phyloP scores from a whole-genome alignment of 1,140 invertebrate genomes.

The Nixonia krombeini region DNA sequence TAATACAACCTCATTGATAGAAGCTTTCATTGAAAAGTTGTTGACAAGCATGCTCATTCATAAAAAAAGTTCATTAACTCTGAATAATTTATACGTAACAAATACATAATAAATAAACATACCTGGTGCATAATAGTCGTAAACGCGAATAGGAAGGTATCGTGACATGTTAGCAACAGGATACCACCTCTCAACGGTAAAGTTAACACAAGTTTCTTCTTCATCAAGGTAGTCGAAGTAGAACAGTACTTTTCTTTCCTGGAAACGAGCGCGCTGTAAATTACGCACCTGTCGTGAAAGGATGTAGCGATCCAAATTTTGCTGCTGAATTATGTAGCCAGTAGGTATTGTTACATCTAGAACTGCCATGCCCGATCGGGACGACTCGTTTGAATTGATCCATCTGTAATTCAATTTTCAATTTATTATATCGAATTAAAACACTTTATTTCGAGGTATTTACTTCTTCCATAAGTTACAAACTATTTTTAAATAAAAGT shows the following conservation, averaged over 20 bases:
- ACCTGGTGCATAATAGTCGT: slow-evolving; percentile 98
- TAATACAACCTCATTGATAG: too few relatives aligned
- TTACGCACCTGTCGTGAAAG: slow-evolving; percentile 80
- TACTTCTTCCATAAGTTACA: too few relatives aligned
- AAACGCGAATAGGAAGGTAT: slow-evolving; percentile 90
- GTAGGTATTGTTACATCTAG: slow-evolving; percentile 93
- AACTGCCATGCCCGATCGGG: slow-evolving; percentile 91
- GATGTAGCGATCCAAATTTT: slow-evolving; percentile 88
- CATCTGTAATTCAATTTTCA: slow-evolving; percentile 72
- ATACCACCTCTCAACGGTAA: slow-evolving; percentile 94
- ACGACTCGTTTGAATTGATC: slow-evolving; percentile 83
- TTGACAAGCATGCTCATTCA: too few relatives aligned
- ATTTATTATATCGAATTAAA: too few relatives aligned
- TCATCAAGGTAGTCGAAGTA: slow-evolving; percentile 93
- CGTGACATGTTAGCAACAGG: slow-evolving; percentile 97
- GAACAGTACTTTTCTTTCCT: slow-evolving; percentile 88
- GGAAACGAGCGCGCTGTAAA: slow-evolving; percentile 87
- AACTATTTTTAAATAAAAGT: too few relatives aligned
- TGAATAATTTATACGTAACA: too few relatives aligned
- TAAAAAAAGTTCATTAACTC: too few relatives aligned
- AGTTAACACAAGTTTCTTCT: slow-evolving; percentile 90
- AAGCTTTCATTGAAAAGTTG: too few relatives aligned
- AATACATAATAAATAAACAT: too few relatives aligned
- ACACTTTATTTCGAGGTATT: too few relatives aligned
- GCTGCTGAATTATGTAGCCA: slow-evolving; percentile 94